A percentile compares a stretch with the other conserved stretches of the same genome.
Conservation (phyloP, 2,113 vertebrate genomes). For the Loxodonta africana region DNA sequence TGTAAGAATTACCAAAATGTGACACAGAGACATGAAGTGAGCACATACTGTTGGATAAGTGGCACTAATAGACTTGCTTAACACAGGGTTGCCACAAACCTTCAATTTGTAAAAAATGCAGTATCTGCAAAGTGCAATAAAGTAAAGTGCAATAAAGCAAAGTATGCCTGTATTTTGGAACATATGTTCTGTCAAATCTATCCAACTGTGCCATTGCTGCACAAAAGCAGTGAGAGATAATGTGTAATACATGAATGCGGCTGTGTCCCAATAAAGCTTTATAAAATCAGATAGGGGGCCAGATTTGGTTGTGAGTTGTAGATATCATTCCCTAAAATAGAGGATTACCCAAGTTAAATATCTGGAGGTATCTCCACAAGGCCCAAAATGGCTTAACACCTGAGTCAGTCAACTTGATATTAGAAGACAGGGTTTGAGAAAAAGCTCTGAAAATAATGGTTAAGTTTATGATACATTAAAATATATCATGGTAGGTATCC, state of each 20-base stretch:
- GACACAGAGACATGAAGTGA: no score
- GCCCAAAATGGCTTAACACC: not conserved
- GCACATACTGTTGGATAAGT: no score
- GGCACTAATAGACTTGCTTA: no score
- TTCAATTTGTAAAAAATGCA: no score
- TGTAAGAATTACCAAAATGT: no score
- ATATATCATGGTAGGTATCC: not conserved
- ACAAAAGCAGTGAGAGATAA: not conserved
- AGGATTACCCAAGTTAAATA: not conserved
- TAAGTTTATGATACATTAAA: constrained; percentile 49
- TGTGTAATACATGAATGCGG: not conserved
- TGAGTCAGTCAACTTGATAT: not conserved
- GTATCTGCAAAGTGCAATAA: no score
- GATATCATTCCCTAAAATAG: not conserved
- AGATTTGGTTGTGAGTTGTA: not conserved
- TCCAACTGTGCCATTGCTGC: not conserved
- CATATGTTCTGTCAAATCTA: not conserved
- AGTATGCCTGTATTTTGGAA: not conserved
- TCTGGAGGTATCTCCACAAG: not conserved
- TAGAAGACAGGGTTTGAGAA: not conserved
- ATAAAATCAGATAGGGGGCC: not conserved
- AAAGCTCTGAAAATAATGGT: not conserved
- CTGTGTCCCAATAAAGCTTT: not conserved
- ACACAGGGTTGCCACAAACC: no score
- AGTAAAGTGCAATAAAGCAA: no score